These are phyloP conservation scores for Diploptera punctata DNA, from an alignment of 2,888 invertebrate genomes.

Conservation along the genomic window DNA sequence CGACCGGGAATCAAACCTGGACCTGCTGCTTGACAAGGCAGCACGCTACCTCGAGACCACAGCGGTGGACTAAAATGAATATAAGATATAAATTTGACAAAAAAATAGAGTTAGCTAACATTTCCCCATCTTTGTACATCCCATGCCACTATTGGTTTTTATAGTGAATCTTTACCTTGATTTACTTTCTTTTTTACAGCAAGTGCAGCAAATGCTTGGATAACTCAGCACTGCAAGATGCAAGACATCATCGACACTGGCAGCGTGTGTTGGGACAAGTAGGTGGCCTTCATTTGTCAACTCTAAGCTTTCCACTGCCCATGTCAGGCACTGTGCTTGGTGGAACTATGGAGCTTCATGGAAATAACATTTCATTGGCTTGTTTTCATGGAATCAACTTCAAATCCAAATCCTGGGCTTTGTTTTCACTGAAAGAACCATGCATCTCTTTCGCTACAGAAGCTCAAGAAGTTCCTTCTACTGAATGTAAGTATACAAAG, in stretches of 20 bases:
- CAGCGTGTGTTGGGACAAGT: conserved; percentile 85
- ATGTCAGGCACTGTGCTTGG: conserved; percentile 80
- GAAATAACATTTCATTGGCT: conserved; percentile 84
- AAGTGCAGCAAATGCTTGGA: neutral
- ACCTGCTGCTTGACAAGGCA: too few species aligned
- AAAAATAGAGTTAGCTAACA: neutral
- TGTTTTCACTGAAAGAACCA: conserved; percentile 93
- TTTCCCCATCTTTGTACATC: neutral
- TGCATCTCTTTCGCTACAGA: conserved; percentile 93
- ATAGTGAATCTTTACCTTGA: too few species aligned
- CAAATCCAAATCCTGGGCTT: conserved; percentile 94
- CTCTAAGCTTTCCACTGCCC: conserved; percentile 71
- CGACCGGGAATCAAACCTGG: too few species aligned
- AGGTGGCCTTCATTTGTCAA: conserved; percentile 79
- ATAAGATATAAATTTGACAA: neutral
- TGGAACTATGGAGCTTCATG: conserved; percentile 87
- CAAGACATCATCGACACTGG: conserved; percentile 93
- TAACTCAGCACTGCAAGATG: conserved; percentile 61
- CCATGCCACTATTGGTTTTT: neutral
- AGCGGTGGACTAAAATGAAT: too few species aligned
- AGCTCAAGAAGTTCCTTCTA: conserved; percentile 83
- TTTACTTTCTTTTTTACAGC: too few species aligned
- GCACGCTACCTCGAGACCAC: too few species aligned
- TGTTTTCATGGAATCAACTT: conserved; percentile 98
- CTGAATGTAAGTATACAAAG: conserved; percentile 61